Evolutionary conservation across 2,888 invertebrate genomes (phyloP).

Genomic region (Folsomia manolachei): DNA sequence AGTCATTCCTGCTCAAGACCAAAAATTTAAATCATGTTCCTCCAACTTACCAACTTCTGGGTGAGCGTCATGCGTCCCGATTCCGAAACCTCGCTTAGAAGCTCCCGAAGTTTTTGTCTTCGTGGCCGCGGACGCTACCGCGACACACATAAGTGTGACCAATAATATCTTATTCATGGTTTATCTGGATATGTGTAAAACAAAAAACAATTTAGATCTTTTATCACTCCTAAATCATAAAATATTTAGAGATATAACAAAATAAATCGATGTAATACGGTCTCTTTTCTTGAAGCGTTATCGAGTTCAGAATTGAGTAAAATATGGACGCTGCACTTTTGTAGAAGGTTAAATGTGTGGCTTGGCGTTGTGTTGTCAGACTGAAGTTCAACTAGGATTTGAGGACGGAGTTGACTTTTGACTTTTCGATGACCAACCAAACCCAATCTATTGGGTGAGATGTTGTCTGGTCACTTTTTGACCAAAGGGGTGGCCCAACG

Average conservation of each 20-base stretch:
- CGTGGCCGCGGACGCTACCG: slow-evolving; percentile 49
- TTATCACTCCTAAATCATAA: slow-evolving; percentile 10
- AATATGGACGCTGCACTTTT: background rate
- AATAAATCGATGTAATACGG: slow-evolving; percentile 1
- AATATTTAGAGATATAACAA: slow-evolving; percentile 1
- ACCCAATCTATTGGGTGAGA: background rate
- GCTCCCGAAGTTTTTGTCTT: slow-evolving; percentile 39
- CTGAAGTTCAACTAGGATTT: background rate
- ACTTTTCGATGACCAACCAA: background rate
- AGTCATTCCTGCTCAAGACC: slow-evolving; percentile 38
- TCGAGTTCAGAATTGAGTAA: background rate
- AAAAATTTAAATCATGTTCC: slow-evolving; percentile 6
- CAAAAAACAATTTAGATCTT: slow-evolving; percentile 18
- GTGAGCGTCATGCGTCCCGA: slow-evolving; percentile 50
- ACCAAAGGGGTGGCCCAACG: background rate
- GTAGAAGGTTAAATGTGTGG: background rate
- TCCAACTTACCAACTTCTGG: slow-evolving; percentile 47
- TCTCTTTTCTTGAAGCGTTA: slow-evolving; percentile 9
- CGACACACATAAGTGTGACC: slow-evolving; percentile 50
- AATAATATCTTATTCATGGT: slow-evolving; percentile 50
- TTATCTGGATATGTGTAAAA: slow-evolving; percentile 30
- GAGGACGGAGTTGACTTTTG: slow-evolving; percentile 7
- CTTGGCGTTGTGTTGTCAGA: background rate
- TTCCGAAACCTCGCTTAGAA: slow-evolving; percentile 48
- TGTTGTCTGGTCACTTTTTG: background rate